Evolutionary conservation across 2,797 vertebrate genomes (phyloP).

Genomic region (Meriones psammophilus): DNA sequence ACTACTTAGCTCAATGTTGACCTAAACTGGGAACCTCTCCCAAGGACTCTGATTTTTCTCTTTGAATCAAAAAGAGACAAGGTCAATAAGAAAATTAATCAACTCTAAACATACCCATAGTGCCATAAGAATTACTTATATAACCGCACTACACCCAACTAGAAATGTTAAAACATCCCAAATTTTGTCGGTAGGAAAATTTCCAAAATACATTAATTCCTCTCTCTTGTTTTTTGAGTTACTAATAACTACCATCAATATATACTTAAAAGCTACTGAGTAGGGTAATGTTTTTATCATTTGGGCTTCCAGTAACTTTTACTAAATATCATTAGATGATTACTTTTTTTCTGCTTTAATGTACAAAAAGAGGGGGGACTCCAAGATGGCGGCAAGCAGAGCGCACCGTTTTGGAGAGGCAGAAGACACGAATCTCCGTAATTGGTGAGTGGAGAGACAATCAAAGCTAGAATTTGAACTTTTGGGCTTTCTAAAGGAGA

Average conservation of each 20-base stretch:
- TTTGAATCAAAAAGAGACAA: not conserved
- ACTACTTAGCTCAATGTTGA: not conserved
- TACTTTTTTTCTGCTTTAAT: not conserved
- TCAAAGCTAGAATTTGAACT: too few relatives aligned
- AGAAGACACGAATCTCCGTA: too few relatives aligned
- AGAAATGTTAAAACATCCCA: not conserved
- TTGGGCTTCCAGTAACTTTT: not conserved
- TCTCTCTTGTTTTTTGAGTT: slow-evolving; percentile 9
- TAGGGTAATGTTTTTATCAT: not conserved
- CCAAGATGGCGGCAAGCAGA: too few relatives aligned
- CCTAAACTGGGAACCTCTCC: not conserved
- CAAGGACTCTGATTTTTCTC: not conserved
- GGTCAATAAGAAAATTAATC: not conserved
- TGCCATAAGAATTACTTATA: not conserved
- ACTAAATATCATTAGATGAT: slow-evolving; percentile 7
- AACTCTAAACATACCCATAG: not conserved
- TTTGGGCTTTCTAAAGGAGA: too few relatives aligned
- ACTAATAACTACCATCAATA: not conserved
- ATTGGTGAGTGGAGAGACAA: too few relatives aligned
- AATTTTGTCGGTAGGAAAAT: not conserved
- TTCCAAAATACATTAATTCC: not conserved
- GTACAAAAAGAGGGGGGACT: too few relatives aligned
- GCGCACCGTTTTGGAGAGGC: too few relatives aligned
- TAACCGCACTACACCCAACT: not conserved
- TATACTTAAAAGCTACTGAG: not conserved